Percentiles rank a stretch among this genome's conserved stretches.
Evolutionary conservation across 2,888 invertebrate species (phyloP).

Genomic region (Halictus ligatus): DNA sequence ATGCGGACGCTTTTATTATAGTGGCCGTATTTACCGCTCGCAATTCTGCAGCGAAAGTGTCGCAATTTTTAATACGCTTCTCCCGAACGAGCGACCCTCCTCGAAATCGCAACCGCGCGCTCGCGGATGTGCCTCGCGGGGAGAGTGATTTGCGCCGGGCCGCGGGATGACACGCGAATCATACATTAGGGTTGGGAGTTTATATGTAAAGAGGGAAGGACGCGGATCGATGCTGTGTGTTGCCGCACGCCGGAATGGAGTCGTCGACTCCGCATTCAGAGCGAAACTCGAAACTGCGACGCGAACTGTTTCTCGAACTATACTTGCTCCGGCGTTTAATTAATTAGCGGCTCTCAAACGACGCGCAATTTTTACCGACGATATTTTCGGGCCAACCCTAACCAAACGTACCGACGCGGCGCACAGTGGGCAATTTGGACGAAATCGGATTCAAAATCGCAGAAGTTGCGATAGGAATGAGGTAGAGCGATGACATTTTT

Average conservation of each 20-base stretch:
- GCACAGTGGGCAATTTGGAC: too few species aligned
- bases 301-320: not conserved
- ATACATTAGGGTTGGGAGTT: conserved; percentile 73
- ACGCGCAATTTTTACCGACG: not conserved
- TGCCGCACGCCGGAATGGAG: conserved; percentile 56
- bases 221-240: conserved; percentile 58
- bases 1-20: not conserved
- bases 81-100: not conserved
- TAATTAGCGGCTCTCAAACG: not conserved
- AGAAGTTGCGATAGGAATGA: too few species aligned
- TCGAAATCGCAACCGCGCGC: conserved; percentile 13
- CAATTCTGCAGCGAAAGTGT: not conserved
- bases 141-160: conserved; percentile 72
- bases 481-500: too few species aligned
- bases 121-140: conserved; percentile 42
- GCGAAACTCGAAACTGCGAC: conserved; percentile 34
- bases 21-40: not conserved
- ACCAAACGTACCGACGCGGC: too few species aligned
- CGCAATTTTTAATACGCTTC: conserved; percentile 8
- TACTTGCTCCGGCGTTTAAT: not conserved
- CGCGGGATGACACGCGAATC: conserved; percentile 78
- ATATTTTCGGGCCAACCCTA: not conserved
- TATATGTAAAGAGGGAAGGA: conserved; percentile 73
- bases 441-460: too few species aligned
- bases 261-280: conserved; percentile 62